Base-by-base conservation (phyloP, 2,113 vertebrate genomes). In the Formicarius rufipectus region DNA sequence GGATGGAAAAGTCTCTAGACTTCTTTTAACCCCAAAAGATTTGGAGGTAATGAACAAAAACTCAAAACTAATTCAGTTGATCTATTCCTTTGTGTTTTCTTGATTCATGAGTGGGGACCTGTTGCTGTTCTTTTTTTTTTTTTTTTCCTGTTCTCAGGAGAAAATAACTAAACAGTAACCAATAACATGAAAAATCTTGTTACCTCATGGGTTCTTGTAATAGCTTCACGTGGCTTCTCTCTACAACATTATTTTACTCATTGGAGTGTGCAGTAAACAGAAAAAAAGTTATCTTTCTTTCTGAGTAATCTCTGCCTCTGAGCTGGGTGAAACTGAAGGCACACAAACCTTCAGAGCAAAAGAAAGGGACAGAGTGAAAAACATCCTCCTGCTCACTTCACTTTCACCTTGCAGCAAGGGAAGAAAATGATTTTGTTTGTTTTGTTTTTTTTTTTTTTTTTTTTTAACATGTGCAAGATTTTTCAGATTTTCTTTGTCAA, bases 11-110 rank as follows among this genome's bases (percentile, higher is more conserved):
- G n/a, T 45, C 40, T 92, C 59, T 56, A 60, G 71, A 23, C 12
- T 40, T 73, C 27, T 81, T 89, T 94, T 95, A 90, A 93, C 92
- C 56, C 90, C 92, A 40, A 79, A 84, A 87, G n/a, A 33, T 82
- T 68, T 84, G 85, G 84, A 73, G 18, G 31, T 78, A 95, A 90
- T 90, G 89, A 93, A 78, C 60, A 87, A 87, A 66, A 47, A 2
- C 2, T 40, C 49, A 25, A 27, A 66, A 53, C 11, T 66, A 69
- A 55, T 77, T 85, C 79, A 86, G 33, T 45, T 86, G 30, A 77
- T 74, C 47, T 83, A n/a, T 74, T 40, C 33, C 31, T 90, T 93
- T 80, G 35, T 84, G 56, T 74, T 90, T 92, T 84, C 50, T 84
- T 9, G 9, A 12, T 24, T 95, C 21, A 8, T 62, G 74, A 40